Base-by-base conservation (phyloP, 2,888 invertebrate species). In the Dynastes hyllus region DNA sequence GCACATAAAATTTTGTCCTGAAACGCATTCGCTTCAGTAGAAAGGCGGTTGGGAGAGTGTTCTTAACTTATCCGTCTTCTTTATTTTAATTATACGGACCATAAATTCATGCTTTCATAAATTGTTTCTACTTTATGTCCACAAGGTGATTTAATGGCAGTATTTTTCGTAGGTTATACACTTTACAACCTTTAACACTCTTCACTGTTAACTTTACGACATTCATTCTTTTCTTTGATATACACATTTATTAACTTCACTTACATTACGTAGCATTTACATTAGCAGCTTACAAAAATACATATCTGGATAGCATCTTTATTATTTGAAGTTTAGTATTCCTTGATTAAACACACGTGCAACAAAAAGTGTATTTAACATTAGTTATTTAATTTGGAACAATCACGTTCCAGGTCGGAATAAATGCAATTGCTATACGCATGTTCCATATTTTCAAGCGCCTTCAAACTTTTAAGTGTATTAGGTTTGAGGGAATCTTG, bases 21-120 rank as follows among this genome's bases (percentile, higher is more conserved):
- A 69, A 51, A n/a, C 16, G 37, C 8, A 45, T 69, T 29, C 51
- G 27, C 69, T 69, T 51, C 29, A 51, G 27, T 27, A 11, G 11
- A 13, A 29, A 45, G 50, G 29, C 11, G 22, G 27, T 61, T n/a
- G 63, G 13, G 8, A 58, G 22, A 11, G 2, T 45, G 40, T 45
- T 45, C 6, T 5, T 50, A 51, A 69, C 51, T 27, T 51, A 69
- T 51, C 51, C 11, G 9, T 51, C 27, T 29, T 32, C n/a, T 69
- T 45, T 67, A 67, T 67, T 67, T 69, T 69, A 69, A 69, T 69
- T 29, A 51, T 13, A 69, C 69, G 29, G 29, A 51, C 13, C 69
- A 69, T 69, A 69, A 69, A 69, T 69, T 69, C 40, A 50, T 16
- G 69, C 29, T 69, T 51, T 13, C 66, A 66, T 66, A 66, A 66